phyloP scores from a whole-genome alignment of 92 coral and sea anemone species.

The Siderastrea siderea region DNA sequence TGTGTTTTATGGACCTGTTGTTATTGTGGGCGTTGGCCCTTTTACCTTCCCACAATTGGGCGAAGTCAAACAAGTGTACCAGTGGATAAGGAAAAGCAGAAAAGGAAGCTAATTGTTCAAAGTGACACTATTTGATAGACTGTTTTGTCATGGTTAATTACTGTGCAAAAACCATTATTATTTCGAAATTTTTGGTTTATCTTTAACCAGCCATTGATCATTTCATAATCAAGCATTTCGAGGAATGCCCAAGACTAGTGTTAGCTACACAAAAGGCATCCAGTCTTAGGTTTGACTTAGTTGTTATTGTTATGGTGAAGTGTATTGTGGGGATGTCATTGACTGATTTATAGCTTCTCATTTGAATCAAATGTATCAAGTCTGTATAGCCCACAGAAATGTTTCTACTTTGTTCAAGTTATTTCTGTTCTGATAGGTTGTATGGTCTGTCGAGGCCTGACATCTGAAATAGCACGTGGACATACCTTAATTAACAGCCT shows the following conservation, averaged over 20 bases:
- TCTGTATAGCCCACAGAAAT: conserved; percentile 29
- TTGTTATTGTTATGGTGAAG: conserved; percentile 6
- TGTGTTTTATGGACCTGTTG: conserved; percentile 74
- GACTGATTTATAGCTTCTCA: conserved; percentile 29
- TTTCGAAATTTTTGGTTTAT: conserved; percentile 5
- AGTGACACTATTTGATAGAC: conserved; percentile 30
- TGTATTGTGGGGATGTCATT: conserved; percentile 33
- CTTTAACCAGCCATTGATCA: conserved; percentile 15
- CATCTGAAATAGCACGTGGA: no score
- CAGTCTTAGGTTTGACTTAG: conserved; percentile 25
- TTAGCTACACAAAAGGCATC: conserved; percentile 34
- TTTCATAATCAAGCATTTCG: not conserved
- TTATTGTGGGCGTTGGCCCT: conserved; percentile 65
- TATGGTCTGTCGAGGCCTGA: conserved; percentile 13
- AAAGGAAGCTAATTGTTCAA: conserved; percentile 32
- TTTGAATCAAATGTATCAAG: conserved; percentile 21
- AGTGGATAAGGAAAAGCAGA: conserved; percentile 30
- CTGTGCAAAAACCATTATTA: conserved; percentile 22
- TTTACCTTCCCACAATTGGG: conserved; percentile 59
- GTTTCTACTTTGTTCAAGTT: conserved; percentile 8
- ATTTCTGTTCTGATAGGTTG: conserved; percentile 33
- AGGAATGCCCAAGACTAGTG: not conserved
- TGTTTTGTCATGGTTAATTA: conserved; percentile 32
- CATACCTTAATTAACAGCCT: not conserved
- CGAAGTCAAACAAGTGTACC: conserved; percentile 52